phyloP scores from a whole-genome alignment of 2,797 vertebrate species.

The Scyliorhinus canicula region DNA sequence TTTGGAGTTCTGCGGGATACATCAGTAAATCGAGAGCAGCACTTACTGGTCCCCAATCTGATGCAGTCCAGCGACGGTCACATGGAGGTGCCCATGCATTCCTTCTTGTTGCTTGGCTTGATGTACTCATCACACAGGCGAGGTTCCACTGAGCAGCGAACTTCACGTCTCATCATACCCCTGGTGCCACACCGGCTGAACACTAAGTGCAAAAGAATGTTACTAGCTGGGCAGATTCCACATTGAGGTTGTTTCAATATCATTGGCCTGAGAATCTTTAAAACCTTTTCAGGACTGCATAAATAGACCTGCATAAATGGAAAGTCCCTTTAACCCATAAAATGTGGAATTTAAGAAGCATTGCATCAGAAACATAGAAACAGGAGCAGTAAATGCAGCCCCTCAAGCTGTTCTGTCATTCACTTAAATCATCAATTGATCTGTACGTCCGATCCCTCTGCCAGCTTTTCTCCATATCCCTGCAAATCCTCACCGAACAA shows the following conservation, averaged over 20 bases:
- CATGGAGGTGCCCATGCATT: slow-evolving; percentile 71
- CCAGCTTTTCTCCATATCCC: not conserved
- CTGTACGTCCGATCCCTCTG: not conserved
- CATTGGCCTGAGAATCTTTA: not conserved
- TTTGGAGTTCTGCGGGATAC: not conserved
- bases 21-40: rapidly evolving
- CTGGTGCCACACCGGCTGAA: slow-evolving; percentile 64
- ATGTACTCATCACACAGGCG: slow-evolving; percentile 62
- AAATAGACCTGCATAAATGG: not conserved
- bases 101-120: slow-evolving; percentile 60
- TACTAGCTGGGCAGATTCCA: not conserved
- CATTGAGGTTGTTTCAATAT: not conserved
- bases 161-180: slow-evolving; percentile 66
- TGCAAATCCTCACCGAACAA: not conserved
- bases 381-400: not conserved
- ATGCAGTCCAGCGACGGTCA: slow-evolving; percentile 71
- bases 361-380: not conserved
- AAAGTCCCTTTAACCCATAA: not conserved
- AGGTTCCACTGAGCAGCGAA: slow-evolving; percentile 73
- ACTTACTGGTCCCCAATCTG: slow-evolving; percentile 84
- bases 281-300: not conserved
- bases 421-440: not conserved
- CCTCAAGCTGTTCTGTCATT: not conserved
- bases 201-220: slow-evolving; percentile 55
- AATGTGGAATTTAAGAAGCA: not conserved